Evolutionary conservation across 2,888 invertebrate species (phyloP), one percentile per base, ranked within the genome.

Genomic region (Carpatolechia fugitivella): DNA sequence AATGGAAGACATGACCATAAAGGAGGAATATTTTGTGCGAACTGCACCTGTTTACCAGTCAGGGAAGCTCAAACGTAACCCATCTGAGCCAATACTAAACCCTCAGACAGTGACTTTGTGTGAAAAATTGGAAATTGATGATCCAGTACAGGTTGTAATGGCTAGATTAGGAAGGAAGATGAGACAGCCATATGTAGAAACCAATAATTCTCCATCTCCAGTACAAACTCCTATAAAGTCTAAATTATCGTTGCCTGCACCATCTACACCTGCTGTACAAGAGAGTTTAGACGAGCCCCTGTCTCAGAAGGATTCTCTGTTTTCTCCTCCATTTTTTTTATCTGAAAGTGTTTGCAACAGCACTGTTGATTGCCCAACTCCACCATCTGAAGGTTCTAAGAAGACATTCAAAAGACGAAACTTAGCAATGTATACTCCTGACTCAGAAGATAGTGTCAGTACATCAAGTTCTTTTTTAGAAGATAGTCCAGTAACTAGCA

Each of bases 21-120:
- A 65, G 55, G 96, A 96, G 0, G 82, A 92, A 0, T 95, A 95
- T 82, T 99, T 99, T 85, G 89, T 88, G 14, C 92, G 88, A 64
- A 97, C 97, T 10, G 96, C 94, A 1, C 92, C 93, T 40, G 81
- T 93, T 0, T 94, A 93, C 66, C 78, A 91, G 57, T 80, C 85
- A 35, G 77, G 74, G 49, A 72, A 77, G 7, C 80, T 71, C n/a
- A 80, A 74, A 54, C 64, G 75, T 14, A 65, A 74, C 40, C 91
- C 92, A 50, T 89, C 82, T 11, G 85, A 84, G 44, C 91, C 93
- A 2, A 80, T 91, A 63, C 73, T 92, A 30, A 96, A 96, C 74
- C 92, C 93, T 11, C 96, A 96, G 76, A 95, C 95, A 7, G 85
- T 90, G 11, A 72, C 83, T 13, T 91, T 96, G 41, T 96, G 95